Conservation (phyloP, 2,113 vertebrate genomes). For the Acinonyx jubatus region DNA sequence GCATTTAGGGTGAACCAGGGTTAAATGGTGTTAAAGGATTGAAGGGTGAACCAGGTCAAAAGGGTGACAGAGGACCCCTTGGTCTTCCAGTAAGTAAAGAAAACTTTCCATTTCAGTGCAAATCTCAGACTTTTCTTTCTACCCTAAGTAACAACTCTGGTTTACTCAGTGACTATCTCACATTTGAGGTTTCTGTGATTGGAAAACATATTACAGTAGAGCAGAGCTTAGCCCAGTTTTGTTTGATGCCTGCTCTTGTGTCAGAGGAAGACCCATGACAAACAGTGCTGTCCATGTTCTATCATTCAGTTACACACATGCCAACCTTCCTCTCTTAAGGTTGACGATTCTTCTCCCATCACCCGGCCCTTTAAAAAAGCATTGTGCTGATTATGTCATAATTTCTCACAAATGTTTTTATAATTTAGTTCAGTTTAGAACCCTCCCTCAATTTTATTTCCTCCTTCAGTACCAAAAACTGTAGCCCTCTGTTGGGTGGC, state of each 20-base stretch:
- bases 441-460: neutral
- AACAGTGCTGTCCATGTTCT: slow-evolving; percentile 49
- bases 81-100: slow-evolving; percentile 99
- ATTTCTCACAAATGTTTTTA: neutral
- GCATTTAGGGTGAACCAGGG: slow-evolving; percentile 96
- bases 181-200: neutral
- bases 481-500: slow-evolving; percentile 41
- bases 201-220: slow-evolving; percentile 41
- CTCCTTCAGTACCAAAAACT: neutral
- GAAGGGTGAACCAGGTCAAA: slow-evolving; percentile 97
- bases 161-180: slow-evolving; percentile 73
- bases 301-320: slow-evolving; percentile 63
- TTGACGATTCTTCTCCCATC: neutral
- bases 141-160: slow-evolving; percentile 77
- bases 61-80: slow-evolving; percentile 98
- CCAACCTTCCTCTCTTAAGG: slow-evolving; percentile 2
- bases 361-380: neutral
- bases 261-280: slow-evolving; percentile 51
- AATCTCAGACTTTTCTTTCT: slow-evolving; percentile 84
- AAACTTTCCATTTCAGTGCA: slow-evolving; percentile 85
- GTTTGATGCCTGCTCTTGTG: slow-evolving; percentile 55
- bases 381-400: neutral
- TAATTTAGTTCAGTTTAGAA: neutral
- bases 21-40: slow-evolving; percentile 97
- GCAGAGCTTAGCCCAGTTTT: slow-evolving; percentile 65